Percentiles rank a stretch among this genome's conserved stretches.
phyloP scores from a whole-genome alignment of 2,113 vertebrate species.

The Macrotus californicus region DNA sequence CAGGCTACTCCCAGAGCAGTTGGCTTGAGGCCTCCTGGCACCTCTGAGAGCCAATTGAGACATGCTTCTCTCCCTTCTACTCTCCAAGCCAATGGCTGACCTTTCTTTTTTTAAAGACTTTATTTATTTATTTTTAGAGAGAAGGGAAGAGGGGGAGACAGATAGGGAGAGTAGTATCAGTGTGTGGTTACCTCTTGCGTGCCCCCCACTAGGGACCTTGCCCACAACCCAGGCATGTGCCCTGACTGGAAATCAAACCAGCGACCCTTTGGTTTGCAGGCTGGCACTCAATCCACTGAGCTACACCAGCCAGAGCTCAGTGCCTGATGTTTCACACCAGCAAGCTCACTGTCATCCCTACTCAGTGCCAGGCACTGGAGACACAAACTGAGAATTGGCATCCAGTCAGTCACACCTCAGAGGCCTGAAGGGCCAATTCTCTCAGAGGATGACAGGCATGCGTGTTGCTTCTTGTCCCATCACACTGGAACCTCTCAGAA shows the following conservation, averaged over 20 bases:
- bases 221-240: too few relatives aligned
- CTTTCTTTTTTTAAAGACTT: too few relatives aligned
- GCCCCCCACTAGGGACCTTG: too few relatives aligned
- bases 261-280: too few relatives aligned
- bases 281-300: too few relatives aligned
- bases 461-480: not conserved
- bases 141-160: too few relatives aligned
- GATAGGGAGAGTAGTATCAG: too few relatives aligned
- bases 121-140: too few relatives aligned
- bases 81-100: not conserved
- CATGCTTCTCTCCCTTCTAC: not conserved
- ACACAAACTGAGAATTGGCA: not conserved
- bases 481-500: not conserved
- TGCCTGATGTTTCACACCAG: not conserved
- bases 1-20: not conserved
- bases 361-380: not conserved
- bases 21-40: not conserved
- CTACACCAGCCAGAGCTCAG: not conserved
- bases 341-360: not conserved
- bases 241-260: too few relatives aligned
- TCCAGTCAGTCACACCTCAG: not conserved
- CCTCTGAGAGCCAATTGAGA: not conserved
- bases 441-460: not conserved
- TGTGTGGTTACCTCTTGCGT: too few relatives aligned
- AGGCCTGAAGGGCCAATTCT: not conserved